phyloP scores from a whole-genome alignment of 2,797 vertebrate species.

The Ciconia nigra region DNA sequence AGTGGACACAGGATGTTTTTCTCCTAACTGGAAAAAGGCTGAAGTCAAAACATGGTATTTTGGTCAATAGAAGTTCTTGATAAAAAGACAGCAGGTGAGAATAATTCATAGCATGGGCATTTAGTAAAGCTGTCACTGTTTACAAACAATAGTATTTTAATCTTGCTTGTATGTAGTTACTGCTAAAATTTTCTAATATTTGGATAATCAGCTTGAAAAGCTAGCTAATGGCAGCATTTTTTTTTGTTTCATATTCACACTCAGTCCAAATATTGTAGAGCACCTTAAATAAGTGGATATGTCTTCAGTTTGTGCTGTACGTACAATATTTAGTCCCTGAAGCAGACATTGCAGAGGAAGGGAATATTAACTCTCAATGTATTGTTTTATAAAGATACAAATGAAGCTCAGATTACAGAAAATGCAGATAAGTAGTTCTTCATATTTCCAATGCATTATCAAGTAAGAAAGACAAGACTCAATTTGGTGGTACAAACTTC shows the following conservation, averaged over 20 bases:
- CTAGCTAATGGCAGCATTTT: neutral
- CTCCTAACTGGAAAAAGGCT: neutral
- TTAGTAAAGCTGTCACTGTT: neutral
- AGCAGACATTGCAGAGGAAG: neutral
- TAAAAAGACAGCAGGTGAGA: neutral
- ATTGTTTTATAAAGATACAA: neutral
- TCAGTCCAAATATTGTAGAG: neutral
- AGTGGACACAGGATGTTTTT: neutral
- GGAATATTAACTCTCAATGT: neutral
- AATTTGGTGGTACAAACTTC: neutral
- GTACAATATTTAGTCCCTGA: neutral
- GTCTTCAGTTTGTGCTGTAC: neutral
- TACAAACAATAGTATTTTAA: neutral
- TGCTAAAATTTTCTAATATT: neutral
- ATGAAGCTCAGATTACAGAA: neutral
- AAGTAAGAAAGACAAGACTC: neutral
- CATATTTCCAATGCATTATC: neutral
- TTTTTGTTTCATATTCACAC: neutral
- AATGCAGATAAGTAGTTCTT: neutral
- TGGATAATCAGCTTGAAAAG: neutral
- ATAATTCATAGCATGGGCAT: neutral
- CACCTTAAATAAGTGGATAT: neutral
- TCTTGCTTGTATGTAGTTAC: neutral
- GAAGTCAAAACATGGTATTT: neutral
- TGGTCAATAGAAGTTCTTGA: neutral